phyloP scores from a whole-genome alignment of 2,797 vertebrate genomes.

The Esox masquinongy region DNA sequence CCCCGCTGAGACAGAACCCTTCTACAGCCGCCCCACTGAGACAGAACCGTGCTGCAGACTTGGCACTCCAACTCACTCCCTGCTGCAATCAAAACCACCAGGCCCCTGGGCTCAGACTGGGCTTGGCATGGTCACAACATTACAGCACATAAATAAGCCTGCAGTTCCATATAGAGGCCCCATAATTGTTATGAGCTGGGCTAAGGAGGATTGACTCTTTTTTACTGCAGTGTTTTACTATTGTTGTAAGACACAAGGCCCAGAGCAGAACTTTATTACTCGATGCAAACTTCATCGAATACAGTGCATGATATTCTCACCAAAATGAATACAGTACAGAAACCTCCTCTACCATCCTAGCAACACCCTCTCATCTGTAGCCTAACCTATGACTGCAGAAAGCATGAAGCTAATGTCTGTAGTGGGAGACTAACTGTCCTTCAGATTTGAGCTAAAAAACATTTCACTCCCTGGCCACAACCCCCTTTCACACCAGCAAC shows the following conservation, averaged over 20 bases:
- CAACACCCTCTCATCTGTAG: conserved; percentile 16
- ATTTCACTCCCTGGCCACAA: neutral
- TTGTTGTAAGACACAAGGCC: conserved; percentile 63
- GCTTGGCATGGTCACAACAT: conserved; percentile 72
- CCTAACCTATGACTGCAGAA: neutral
- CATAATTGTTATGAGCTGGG: conserved; percentile 70
- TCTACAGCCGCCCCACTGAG: conserved; percentile 9
- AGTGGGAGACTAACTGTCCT: conserved; percentile 37
- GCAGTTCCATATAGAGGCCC: conserved; percentile 72
- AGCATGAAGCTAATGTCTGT: conserved; percentile 6
- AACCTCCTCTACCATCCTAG: conserved; percentile 18
- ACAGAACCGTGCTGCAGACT: conserved; percentile 56
- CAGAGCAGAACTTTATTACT: conserved; percentile 51
- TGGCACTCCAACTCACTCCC: conserved; percentile 57
- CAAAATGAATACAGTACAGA: conserved; percentile 49
- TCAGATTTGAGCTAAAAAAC: conserved; percentile 34
- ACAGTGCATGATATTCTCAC: conserved; percentile 45
- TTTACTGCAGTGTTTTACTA: conserved; percentile 58
- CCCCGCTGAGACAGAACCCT: neutral
- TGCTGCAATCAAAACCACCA: conserved; percentile 76
- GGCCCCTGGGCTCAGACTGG: conserved; percentile 57
- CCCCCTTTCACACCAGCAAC: conserved; percentile 73
- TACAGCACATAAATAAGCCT: conserved; percentile 75
- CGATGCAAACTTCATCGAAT: conserved; percentile 48
- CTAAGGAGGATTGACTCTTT: conserved; percentile 65